Conservation (phyloP, 37 sponge, comb jelly and placozoan species). For the Halisarca cf. caerulea region DNA sequence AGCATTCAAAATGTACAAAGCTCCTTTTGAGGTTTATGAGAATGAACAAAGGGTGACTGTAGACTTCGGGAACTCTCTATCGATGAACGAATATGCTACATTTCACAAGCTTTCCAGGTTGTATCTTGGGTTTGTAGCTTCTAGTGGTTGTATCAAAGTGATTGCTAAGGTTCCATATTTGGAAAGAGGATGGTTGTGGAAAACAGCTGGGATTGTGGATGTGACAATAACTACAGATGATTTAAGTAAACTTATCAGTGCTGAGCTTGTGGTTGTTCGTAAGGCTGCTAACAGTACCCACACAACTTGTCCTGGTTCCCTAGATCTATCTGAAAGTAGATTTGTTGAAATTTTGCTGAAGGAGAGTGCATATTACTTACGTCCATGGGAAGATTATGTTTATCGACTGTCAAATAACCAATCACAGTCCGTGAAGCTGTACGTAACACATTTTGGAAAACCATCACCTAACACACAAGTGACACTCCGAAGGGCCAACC, state of each 20-base stretch:
- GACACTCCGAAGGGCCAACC: neutral
- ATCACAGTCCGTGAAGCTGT: neutral
- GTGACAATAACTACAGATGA: neutral
- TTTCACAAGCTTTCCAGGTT: neutral
- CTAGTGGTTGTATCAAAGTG: neutral
- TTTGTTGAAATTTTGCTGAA: neutral
- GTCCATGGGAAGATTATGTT: constrained; percentile 16
- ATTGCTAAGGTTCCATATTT: neutral
- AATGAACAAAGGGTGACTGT: neutral
- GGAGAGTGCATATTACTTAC: constrained; percentile 14
- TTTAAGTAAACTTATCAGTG: neutral
- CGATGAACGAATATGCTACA: neutral
- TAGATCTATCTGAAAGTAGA: neutral
- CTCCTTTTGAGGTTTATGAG: constrained; percentile 5
- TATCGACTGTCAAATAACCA: constrained; percentile 1
- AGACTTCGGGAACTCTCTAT: neutral
- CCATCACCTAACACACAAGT: neutral
- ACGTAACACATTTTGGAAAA: neutral
- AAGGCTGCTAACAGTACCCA: neutral
- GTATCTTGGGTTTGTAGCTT: neutral
- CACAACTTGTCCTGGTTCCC: neutral
- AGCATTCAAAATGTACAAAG: constrained; percentile 12
- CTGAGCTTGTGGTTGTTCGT: neutral
- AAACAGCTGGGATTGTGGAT: neutral
- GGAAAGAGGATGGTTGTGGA: neutral